phyloP scores from a whole-genome alignment of 2,113 vertebrate genomes.

The Burhinus bistriatus region DNA sequence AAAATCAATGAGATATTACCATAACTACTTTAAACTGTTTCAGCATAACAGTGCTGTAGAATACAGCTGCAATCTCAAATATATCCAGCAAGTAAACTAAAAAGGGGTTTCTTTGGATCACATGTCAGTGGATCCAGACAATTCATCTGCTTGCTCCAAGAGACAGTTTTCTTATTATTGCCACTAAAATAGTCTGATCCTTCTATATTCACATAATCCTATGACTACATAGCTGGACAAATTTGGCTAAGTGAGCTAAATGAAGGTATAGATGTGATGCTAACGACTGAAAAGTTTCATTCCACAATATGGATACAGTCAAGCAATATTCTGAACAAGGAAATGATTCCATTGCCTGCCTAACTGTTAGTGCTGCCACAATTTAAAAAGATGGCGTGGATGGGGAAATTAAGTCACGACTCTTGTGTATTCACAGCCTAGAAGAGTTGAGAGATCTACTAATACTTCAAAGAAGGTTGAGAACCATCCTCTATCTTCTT shows the following conservation, averaged over 20 bases:
- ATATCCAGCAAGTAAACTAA: background rate
- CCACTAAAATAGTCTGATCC: background rate
- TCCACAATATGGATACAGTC: background rate
- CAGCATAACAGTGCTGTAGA: background rate
- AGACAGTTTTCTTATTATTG: background rate
- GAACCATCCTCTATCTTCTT: background rate
- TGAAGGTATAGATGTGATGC: background rate
- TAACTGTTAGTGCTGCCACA: background rate
- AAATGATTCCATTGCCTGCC: background rate
- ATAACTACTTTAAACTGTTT: background rate
- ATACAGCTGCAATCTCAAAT: background rate
- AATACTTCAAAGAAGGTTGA: background rate
- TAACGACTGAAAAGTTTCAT: background rate
- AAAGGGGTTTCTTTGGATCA: background rate
- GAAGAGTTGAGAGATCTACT: background rate
- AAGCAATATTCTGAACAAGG: background rate
- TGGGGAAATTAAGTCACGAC: background rate
- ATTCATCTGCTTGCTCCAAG: background rate
- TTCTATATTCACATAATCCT: background rate
- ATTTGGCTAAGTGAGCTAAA: background rate
- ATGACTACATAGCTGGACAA: background rate
- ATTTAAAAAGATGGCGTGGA: background rate
- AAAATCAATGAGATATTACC: background rate
- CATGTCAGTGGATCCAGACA: background rate
- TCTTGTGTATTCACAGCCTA: background rate